Percentiles rank a stretch among this genome's conserved stretches.
Evolutionary conservation across 2,797 vertebrate genomes (phyloP).

Genomic region (Buceros bicornis): DNA sequence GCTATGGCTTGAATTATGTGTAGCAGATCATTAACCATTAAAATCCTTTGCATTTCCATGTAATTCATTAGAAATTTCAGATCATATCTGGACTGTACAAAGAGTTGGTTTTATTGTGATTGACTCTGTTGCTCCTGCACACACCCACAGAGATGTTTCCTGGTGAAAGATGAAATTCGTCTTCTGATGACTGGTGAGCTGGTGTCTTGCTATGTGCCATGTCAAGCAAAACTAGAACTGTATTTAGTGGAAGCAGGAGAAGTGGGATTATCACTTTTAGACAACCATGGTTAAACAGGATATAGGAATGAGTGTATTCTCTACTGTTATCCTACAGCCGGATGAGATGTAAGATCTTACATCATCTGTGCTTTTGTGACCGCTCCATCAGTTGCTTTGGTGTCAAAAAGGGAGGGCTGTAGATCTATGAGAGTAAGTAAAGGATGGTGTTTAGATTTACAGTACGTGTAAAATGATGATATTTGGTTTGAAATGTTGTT

Average conservation of each 20-base stretch:
- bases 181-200: neutral
- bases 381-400: neutral
- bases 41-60: neutral
- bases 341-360: neutral
- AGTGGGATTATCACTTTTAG: neutral
- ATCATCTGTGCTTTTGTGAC: neutral
- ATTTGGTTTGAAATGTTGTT: neutral
- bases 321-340: neutral
- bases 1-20: neutral
- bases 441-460: neutral
- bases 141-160: neutral
- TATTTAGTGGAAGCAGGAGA: neutral
- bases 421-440: neutral
- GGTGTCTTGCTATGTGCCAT: rapidly evolving
- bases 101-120: neutral
- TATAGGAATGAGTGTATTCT: neutral
- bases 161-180: neutral
- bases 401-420: neutral
- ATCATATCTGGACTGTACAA: neutral
- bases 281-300: neutral
- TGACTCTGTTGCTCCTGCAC: neutral
- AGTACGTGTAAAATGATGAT: neutral
- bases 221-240: neutral
- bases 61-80: neutral
- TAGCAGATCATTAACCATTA: neutral